Conservation (phyloP, 2,113 vertebrate species). For the Apistogramma diplotaenia region DNA sequence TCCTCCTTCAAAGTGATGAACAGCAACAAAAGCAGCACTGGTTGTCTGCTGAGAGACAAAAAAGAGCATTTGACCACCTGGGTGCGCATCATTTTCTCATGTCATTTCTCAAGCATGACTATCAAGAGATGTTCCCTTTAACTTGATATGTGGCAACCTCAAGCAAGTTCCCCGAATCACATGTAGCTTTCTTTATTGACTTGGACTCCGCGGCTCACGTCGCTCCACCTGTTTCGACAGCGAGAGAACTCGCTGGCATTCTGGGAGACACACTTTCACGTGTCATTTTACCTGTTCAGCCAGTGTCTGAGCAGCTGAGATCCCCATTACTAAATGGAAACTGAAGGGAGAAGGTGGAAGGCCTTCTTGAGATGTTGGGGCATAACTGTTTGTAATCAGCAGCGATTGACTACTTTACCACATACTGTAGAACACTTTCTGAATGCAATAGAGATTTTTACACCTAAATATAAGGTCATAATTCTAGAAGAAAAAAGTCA, state of each 20-base stretch:
- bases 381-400: slow-evolving; percentile 40
- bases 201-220: neutral
- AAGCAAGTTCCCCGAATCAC: slow-evolving; percentile 19
- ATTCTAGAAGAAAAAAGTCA: neutral
- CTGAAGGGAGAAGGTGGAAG: neutral
- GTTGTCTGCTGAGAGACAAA: slow-evolving; percentile 70
- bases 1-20: slow-evolving; percentile 71
- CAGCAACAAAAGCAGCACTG: slow-evolving; percentile 68
- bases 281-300: slow-evolving; percentile 18
- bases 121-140: slow-evolving; percentile 52
- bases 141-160: slow-evolving; percentile 52
- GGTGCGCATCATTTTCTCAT: slow-evolving; percentile 67
- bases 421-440: slow-evolving; percentile 44
- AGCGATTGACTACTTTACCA: neutral
- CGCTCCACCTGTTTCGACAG: neutral
- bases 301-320: slow-evolving; percentile 4
- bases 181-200: neutral
- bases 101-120: slow-evolving; percentile 61
- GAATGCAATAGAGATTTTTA: slow-evolving; percentile 58
- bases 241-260: neutral
- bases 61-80: slow-evolving; percentile 73
- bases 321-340: slow-evolving; percentile 23
- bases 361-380: slow-evolving; percentile 5
- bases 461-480: slow-evolving; percentile 63
- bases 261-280: neutral